A percentile compares a stretch with the other conserved stretches of the same genome.
These are phyloP conservation scores for Xenopus borealis DNA, from an alignment of 2,113 vertebrate species.

Conservation along the genomic window DNA sequence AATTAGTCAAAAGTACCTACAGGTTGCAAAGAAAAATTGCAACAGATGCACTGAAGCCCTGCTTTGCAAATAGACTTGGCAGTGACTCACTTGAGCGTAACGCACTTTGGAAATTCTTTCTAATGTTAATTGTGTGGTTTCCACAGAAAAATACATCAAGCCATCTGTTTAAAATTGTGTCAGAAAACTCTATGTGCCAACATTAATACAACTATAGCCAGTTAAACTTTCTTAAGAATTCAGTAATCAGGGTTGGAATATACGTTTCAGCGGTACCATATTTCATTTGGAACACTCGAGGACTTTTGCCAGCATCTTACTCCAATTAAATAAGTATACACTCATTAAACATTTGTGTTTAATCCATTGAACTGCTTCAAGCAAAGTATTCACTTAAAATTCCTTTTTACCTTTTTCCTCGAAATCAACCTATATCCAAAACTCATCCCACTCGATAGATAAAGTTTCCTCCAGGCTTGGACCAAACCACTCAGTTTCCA, in stretches of 20 bases:
- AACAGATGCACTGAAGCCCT: slow-evolving; percentile 15
- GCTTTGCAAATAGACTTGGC: slow-evolving; percentile 18
- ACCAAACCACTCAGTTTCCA: background rate
- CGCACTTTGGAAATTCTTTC: slow-evolving; percentile 42
- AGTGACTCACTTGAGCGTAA: slow-evolving; percentile 12
- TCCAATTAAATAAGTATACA: background rate
- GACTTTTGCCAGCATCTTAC: background rate
- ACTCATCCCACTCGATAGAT: background rate
- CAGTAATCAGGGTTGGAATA: slow-evolving; percentile 32
- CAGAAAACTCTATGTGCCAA: slow-evolving; percentile 39
- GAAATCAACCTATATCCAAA: background rate
- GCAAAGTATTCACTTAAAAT: background rate
- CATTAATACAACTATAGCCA: slow-evolving; percentile 30
- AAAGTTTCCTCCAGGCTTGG: background rate
- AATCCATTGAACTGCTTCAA: background rate
- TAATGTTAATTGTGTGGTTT: slow-evolving; percentile 47
- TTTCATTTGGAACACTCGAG: slow-evolving; percentile 18
- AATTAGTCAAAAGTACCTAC: background rate
- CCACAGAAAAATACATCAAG: slow-evolving; percentile 34
- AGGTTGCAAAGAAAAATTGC: slow-evolving; percentile 12
- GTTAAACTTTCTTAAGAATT: slow-evolving; percentile 36
- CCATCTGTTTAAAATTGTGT: slow-evolving; percentile 43
- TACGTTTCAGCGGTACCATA: slow-evolving; percentile 17
- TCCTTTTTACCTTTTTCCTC: background rate
- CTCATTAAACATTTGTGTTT: background rate